Evolutionary conservation across 2,888 invertebrate species (phyloP), one percentile per base, ranked within the genome.

Genomic region (Cephus spinipes): DNA sequence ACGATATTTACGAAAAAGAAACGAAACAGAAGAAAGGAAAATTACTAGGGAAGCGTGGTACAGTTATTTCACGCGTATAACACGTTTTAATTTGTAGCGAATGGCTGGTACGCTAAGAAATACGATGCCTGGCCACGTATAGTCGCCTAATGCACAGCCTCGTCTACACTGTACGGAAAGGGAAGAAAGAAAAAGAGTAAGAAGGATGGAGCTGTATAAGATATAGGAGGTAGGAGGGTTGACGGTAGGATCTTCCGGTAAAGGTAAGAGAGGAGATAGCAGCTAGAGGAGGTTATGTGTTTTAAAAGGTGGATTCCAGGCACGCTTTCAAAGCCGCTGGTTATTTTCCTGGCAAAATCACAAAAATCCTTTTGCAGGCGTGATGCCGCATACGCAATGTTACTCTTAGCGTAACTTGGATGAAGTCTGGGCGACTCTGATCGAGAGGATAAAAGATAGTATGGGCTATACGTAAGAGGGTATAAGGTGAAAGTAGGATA

Each of bases 281-380:
- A 55, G 55, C 55, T 55, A 55, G 55, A 55, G 55, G 23, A 33
- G 74, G 74, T 74, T 74, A 33, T 33, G 34, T 35, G 33, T 74
- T 74, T 55, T 74, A 33, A 33, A 74, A 36, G 36, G 74, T 33
- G 69, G 76, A 79, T 79, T 79, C 79, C 79, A 32, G 76, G 79
- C 79, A 79, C 79, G 79, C 79, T 68, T 76, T 75, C 76, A 55
- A 31, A 79, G 73, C 76, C 79, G 73, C 68, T 73, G 79, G 76
- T 76, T 79, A 79, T 79, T 76, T 79, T 76, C 73, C 76, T 55
- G 74, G 79, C 76, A 79, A 79, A 79, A 79, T 79, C 79, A 76
- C 73, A 76, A 77, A 79, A 79, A 79, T 79, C 79, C 76, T 79
- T 79, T 74, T 69, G 73, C 76, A 73, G 79, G 40, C 79, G 79